Base-by-base conservation (phyloP, 2,113 vertebrate species). In the Campylomormyrus tamandua region DNA sequence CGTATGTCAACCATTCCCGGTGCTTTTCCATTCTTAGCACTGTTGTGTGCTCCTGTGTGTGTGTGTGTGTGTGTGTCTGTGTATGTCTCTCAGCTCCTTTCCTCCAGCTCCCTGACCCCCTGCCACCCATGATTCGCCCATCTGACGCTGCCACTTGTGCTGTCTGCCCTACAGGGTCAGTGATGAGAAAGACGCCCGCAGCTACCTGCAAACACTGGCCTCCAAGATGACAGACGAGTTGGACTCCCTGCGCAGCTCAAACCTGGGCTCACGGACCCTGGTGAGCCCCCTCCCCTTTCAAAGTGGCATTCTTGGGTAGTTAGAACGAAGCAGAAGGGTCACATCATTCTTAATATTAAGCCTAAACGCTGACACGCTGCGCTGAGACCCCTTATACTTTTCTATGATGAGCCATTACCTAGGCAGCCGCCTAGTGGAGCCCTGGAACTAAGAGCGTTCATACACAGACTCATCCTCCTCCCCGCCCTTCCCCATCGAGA, bases 141-240 rank as follows among this genome's bases (percentile, higher is more conserved):
- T 11, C 31, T 77, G 27, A 77, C 11, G 13, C 70, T 10, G 27
- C 70, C 24, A n/a, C 13, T 31, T 77, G 27, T 70, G 2, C 49
- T 13, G 70, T 77, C 70, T 70, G 4, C 53, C 17, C 27, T 70
- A 86, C 83, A 99, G 98, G 98, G 98, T 99, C 87, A 99, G 98
- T 3, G 98, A 99, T 19, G 98, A 99, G 95, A 99, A 99, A 89
- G 98, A 99, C 0, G 98, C 98, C 19, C 96, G 98, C 56, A 98
- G 98, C 13, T 99, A 99, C 91, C 97, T 99, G 48, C 98, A 99
- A 87, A 98, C 98, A 21, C 93, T 99, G 88, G 98, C 98, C 89
- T 98, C 98, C 49, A 99, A 99, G 96, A 99, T 99, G 98, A 98
- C 97, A 0, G 98, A 99, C 91, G 98, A 99, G 92, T 95, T 99